Evolutionary conservation across 2,797 vertebrate species (phyloP).

Genomic region (Garrulus glandarius): DNA sequence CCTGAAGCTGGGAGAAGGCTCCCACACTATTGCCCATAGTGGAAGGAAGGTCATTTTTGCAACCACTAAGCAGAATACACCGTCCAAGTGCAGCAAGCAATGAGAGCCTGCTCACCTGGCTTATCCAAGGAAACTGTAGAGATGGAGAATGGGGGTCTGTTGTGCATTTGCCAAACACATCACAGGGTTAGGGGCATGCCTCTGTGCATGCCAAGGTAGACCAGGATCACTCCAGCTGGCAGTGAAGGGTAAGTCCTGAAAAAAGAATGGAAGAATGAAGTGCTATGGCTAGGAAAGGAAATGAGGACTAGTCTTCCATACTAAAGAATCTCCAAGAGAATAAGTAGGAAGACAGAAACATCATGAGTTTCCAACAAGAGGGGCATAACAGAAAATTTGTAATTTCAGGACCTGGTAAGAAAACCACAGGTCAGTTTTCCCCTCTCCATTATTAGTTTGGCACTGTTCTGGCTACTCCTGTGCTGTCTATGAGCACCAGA

Average conservation of each 20-base stretch:
- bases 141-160: fast-evolving
- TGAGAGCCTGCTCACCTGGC: neutral
- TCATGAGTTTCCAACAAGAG: neutral
- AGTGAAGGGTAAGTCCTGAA: neutral
- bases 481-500: neutral
- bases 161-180: neutral
- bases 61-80: fast-evolving
- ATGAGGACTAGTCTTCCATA: neutral
- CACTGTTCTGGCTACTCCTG: neutral
- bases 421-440: neutral
- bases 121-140: neutral
- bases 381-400: neutral
- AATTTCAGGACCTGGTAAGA: neutral
- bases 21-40: fast-evolving
- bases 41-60: neutral
- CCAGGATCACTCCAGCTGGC: neutral
- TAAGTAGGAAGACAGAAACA: neutral
- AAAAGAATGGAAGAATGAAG: neutral
- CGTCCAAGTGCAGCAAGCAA: neutral
- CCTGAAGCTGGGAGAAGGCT: neutral
- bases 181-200: too few relatives aligned
- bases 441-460: neutral
- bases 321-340: neutral
- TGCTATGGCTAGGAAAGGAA: neutral
- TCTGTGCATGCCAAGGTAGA: neutral